phyloP scores from a whole-genome alignment of 2,797 vertebrate species.

The Anguilla anguilla region DNA sequence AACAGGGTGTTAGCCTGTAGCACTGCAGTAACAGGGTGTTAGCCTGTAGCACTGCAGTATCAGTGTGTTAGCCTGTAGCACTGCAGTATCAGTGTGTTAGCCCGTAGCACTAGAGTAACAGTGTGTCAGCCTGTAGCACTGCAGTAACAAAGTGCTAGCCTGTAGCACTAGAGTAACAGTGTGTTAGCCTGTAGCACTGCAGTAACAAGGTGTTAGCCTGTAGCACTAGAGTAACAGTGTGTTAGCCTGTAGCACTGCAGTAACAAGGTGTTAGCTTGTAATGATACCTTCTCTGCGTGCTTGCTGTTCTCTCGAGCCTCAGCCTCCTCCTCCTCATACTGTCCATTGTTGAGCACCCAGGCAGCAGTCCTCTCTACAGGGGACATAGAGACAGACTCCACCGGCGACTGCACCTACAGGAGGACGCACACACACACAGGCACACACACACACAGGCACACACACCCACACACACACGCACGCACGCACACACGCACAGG shows the following conservation, averaged over 20 bases:
- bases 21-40: background rate
- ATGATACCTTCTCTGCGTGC: constrained; percentile 85
- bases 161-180: background rate
- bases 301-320: constrained; percentile 77
- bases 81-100: too few relatives aligned
- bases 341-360: constrained; percentile 93
- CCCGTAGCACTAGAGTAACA: background rate
- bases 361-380: constrained; percentile 95
- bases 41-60: too few relatives aligned
- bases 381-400: constrained; percentile 88
- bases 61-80: too few relatives aligned
- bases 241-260: background rate
- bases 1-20: background rate
- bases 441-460: background rate
- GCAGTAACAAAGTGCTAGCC: background rate
- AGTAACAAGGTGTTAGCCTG: background rate
- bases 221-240: background rate
- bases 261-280: background rate
- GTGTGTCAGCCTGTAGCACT: background rate
- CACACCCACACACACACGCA: background rate
- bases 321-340: constrained; percentile 85
- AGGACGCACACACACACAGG: constrained; percentile 39
- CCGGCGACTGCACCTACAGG: constrained; percentile 81
- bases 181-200: background rate
- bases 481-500: background rate